Conservation (phyloP, 1,140 invertebrate genomes). For the Pseudachorutes palmiensis region DNA sequence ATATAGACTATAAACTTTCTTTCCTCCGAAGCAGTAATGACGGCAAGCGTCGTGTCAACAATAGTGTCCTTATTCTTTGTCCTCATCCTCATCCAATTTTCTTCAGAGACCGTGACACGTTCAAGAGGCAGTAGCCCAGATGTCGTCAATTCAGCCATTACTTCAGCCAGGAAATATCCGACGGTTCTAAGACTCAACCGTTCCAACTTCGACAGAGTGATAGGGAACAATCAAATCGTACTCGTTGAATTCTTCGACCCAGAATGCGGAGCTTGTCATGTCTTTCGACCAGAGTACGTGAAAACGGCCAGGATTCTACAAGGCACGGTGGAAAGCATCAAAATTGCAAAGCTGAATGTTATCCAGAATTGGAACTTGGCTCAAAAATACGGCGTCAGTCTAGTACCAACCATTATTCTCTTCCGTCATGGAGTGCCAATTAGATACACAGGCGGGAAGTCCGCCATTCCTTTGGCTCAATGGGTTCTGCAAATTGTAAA, state of each 20-base stretch:
- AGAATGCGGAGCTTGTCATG: background rate
- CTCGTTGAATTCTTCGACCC: conserved; percentile 10
- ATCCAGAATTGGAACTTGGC: conserved; percentile 1
- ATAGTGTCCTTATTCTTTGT: too few species aligned
- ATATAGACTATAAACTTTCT: too few species aligned
- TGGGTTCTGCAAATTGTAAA: background rate
- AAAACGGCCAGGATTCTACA: background rate
- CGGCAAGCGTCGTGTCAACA: too few species aligned
- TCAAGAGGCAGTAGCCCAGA: too few species aligned
- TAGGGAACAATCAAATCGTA: background rate
- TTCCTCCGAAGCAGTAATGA: too few species aligned
- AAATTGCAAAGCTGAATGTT: background rate
- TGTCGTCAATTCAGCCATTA: too few species aligned
- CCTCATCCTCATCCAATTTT: too few species aligned
- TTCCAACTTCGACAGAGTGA: background rate
- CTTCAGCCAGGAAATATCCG: too few species aligned
- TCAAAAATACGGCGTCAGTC: background rate
- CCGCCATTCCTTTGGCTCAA: background rate
- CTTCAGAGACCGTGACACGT: too few species aligned
- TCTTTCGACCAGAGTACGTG: background rate
- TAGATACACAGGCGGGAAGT: background rate
- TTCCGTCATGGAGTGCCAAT: background rate
- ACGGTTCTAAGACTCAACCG: background rate
- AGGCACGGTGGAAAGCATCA: background rate
- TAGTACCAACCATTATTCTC: background rate